Percentiles rank a stretch among this genome's conserved stretches.
Conservation (phyloP, 2,797 vertebrate genomes). For the Gobio occitaniae region DNA sequence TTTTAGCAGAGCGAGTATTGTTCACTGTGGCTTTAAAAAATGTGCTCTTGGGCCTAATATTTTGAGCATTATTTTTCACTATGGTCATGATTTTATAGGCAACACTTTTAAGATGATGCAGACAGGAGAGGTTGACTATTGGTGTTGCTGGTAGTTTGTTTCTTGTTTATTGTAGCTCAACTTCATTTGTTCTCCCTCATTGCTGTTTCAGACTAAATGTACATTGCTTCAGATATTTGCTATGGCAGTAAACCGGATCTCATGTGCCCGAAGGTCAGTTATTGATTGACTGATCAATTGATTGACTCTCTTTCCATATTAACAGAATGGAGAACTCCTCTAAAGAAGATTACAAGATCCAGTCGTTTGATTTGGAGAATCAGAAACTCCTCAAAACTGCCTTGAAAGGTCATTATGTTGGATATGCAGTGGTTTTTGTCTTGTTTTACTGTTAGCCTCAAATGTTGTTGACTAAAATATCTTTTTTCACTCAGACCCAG, state of each 20-base stretch:
- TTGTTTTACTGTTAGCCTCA: neutral
- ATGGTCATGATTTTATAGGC: neutral
- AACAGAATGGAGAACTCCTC: conserved; percentile 84
- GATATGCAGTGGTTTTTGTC: neutral
- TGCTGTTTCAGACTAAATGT: neutral
- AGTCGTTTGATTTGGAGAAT: conserved; percentile 89
- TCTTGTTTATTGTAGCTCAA: neutral
- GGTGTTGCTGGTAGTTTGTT: neutral
- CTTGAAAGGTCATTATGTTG: conserved; percentile 86
- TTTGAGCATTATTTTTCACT: neutral
- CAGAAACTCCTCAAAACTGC: conserved; percentile 95
- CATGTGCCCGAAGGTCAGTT: neutral
- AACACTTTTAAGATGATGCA: neutral
- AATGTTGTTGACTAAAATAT: neutral
- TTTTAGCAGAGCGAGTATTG: neutral
- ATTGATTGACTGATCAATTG: neutral
- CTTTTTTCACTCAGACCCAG: conserved; percentile 71
- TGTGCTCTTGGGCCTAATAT: neutral
- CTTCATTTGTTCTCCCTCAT: neutral
- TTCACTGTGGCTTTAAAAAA: neutral
- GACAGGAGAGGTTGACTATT: neutral
- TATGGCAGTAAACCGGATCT: neutral
- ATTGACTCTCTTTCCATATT: neutral
- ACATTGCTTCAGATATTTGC: neutral
- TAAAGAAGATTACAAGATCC: conserved; percentile 93